Percentiles rank a stretch among this genome's conserved stretches.
phyloP scores from a whole-genome alignment of 2,113 vertebrate genomes.

The Epinephelus fuscoguttatus region DNA sequence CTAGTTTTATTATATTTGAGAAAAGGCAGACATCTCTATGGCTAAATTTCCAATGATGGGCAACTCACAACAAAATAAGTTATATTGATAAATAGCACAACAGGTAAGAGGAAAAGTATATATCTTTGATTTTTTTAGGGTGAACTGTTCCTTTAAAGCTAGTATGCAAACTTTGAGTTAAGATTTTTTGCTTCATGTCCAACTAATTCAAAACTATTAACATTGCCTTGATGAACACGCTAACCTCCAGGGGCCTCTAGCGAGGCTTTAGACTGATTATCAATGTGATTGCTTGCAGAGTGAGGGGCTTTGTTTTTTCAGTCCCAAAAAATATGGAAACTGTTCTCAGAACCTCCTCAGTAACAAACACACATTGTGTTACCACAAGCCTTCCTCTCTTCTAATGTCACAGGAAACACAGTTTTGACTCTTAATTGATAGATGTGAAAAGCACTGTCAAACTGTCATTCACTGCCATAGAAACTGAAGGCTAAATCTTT shows the following conservation, averaged over 20 bases:
- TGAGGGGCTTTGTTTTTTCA: conserved; percentile 17
- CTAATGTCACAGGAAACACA: conserved; percentile 13
- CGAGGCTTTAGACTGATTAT: conserved; percentile 14
- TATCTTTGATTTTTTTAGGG: too few relatives aligned
- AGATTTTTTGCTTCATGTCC: neutral
- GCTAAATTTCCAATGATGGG: too few relatives aligned
- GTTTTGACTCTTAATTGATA: conserved; percentile 8
- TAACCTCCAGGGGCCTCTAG: conserved; percentile 17
- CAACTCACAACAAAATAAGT: too few relatives aligned
- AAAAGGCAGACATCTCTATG: too few relatives aligned
- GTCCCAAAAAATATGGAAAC: neutral
- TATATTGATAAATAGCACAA: neutral
- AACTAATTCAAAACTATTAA: too few relatives aligned
- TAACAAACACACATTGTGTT: conserved; percentile 20
- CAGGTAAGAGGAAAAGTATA: too few relatives aligned
- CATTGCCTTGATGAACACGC: conserved; percentile 20
- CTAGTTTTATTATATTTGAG: too few relatives aligned
- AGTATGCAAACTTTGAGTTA: neutral
- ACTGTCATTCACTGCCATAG: conserved; percentile 6
- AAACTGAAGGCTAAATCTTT: conserved; percentile 1
- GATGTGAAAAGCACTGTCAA: neutral
- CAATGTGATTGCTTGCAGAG: neutral
- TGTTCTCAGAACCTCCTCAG: neutral
- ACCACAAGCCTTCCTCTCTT: neutral
- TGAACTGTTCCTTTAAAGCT: neutral